These are phyloP conservation scores for Ectemnius continuus DNA, from an alignment of 2,888 invertebrate genomes.

Conservation along the genomic window DNA sequence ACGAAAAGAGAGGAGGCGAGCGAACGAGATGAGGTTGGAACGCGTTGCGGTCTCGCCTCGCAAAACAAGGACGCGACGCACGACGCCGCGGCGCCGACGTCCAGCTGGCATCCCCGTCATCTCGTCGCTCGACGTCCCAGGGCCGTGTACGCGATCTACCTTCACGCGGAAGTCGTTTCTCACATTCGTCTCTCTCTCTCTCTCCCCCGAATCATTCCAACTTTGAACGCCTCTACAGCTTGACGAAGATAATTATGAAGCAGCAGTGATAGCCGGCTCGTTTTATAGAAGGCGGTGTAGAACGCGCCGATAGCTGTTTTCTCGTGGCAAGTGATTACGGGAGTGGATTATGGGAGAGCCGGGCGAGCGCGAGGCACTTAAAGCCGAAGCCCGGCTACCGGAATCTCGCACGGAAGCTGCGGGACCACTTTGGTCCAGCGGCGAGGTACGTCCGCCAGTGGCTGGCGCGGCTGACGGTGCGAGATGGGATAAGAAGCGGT, in stretches of 20 bases:
- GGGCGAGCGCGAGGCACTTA: background rate
- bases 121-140: constrained; percentile 49
- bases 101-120: constrained; percentile 69
- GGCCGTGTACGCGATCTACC: constrained; percentile 32
- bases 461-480: too few species aligned
- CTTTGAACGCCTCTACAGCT: too few species aligned
- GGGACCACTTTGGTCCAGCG: too few species aligned
- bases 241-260: too few species aligned
- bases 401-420: too few species aligned
- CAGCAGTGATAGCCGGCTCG: too few species aligned
- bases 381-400: too few species aligned
- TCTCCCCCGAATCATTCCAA: background rate
- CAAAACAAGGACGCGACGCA: constrained; percentile 64
- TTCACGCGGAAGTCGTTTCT: background rate
- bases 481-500: too few species aligned
- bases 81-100: constrained; percentile 70
- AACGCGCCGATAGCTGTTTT: too few species aligned
- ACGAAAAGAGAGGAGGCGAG: background rate
- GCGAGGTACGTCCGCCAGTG: too few species aligned
- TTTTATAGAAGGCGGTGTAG: too few species aligned
- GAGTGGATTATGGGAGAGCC: background rate
- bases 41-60: constrained; percentile 33
- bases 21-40: constrained; percentile 13
- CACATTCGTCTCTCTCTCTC: constrained; percentile 28
- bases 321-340: background rate